phyloP scores from a whole-genome alignment of 2,888 invertebrate genomes.

The Dysmachus trigonus region DNA sequence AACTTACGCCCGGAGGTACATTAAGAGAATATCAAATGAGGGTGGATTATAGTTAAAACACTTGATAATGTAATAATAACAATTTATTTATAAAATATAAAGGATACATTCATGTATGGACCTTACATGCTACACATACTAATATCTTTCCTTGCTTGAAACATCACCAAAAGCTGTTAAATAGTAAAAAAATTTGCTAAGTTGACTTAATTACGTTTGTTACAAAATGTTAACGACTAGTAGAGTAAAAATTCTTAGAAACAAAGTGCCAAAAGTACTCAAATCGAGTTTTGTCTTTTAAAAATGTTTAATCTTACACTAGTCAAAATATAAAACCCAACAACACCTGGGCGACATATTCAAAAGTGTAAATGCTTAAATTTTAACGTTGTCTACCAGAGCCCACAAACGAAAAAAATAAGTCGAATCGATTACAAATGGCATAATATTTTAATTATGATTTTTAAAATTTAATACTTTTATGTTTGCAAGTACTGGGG shows the following conservation, averaged over 20 bases:
- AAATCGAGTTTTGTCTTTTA: not conserved
- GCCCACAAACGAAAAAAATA: not conserved
- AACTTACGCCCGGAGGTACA: too few relatives aligned
- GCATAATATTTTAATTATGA: not conserved
- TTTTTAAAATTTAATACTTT: not conserved
- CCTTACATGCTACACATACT: not conserved
- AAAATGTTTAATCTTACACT: not conserved
- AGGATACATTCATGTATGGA: not conserved
- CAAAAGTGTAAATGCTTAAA: not conserved
- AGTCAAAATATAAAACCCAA: not conserved
- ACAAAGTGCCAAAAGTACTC: not conserved
- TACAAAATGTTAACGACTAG: constrained; percentile 18
- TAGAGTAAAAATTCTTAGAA: not conserved
- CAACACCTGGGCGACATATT: not conserved
- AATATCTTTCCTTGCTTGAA: not conserved
- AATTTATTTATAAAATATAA: not conserved
- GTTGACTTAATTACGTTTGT: constrained; percentile 1
- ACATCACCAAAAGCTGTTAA: not conserved
- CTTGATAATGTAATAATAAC: not conserved
- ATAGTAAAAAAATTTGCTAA: not conserved
- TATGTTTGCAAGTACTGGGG: not conserved
- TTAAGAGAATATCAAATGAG: not conserved
- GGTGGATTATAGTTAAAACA: not conserved
- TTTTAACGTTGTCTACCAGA: not conserved
- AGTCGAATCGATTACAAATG: not conserved